Conservation (phyloP, 2,113 vertebrate genomes). For the Donacobius atricapilla region DNA sequence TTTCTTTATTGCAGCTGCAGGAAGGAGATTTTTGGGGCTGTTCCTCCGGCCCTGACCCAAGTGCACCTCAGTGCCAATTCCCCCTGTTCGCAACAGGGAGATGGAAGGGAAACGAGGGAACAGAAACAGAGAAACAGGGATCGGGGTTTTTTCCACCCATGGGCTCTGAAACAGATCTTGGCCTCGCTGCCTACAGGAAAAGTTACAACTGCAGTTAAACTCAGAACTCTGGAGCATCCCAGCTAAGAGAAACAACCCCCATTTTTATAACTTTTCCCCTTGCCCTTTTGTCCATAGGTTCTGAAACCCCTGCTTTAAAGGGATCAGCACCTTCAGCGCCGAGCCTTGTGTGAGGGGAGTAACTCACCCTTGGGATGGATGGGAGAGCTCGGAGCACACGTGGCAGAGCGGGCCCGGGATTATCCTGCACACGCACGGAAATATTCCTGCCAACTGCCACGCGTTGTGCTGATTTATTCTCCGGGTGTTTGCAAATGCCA, state of each 20-base stretch:
- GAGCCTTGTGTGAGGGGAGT: not conserved
- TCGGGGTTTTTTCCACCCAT: not conserved
- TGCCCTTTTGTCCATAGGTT: not conserved
- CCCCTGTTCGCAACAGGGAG: not conserved
- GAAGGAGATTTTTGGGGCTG: conserved; percentile 49
- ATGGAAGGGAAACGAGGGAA: conserved; percentile 20
- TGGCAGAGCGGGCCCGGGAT: not conserved
- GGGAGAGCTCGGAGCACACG: not conserved
- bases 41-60: conserved; percentile 22
- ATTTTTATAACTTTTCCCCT: not conserved
- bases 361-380: not conserved
- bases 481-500: not conserved
- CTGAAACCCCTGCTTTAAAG: not conserved
- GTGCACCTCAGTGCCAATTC: conserved; percentile 1
- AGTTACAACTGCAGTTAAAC: not conserved
- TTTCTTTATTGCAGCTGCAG: conserved; percentile 47
- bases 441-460: not conserved
- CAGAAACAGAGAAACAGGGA: not conserved
- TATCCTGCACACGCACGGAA: not conserved
- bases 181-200: not conserved
- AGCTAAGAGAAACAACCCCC: not conserved
- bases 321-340: not conserved
- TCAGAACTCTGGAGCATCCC: not conserved
- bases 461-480: not conserved
- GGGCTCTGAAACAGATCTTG: not conserved